A percentile compares a stretch with the other conserved stretches of the same genome.
These are phyloP conservation scores for Melanotaenia maccullochi DNA, from an alignment of 2,797 vertebrate genomes.

Conservation along the genomic window DNA sequence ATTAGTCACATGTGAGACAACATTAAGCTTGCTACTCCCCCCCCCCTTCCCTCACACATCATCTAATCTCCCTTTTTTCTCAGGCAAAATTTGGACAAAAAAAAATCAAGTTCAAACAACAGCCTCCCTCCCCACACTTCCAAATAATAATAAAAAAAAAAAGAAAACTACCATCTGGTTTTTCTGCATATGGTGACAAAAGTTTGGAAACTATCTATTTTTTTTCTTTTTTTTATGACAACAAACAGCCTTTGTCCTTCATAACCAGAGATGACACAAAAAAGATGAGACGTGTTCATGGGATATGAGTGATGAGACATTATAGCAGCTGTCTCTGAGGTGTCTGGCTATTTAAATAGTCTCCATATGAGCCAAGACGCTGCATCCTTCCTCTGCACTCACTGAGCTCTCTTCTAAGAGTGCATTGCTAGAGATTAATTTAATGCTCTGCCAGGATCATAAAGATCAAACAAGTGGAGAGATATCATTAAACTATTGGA, in stretches of 20 bases:
- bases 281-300: conserved; percentile 64
- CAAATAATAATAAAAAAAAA: conserved; percentile 18
- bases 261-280: conserved; percentile 74
- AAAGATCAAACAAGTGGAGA: conserved; percentile 98
- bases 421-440: conserved; percentile 92
- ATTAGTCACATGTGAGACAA: conserved; percentile 82
- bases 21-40: conserved; percentile 68
- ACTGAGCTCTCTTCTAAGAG: conserved; percentile 66
- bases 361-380: conserved; percentile 65
- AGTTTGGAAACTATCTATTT: conserved; percentile 70
- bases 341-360: conserved; percentile 70
- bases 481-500: conserved; percentile 94
- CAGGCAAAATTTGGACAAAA: conserved; percentile 67
- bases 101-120: conserved; percentile 68
- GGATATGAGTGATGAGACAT: conserved; percentile 72
- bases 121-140: background rate
- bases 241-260: conserved; percentile 80
- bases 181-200: conserved; percentile 63
- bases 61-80: conserved; percentile 67
- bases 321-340: conserved; percentile 68
- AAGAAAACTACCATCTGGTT: conserved; percentile 73
- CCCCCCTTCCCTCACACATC: conserved; percentile 42
- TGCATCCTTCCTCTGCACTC: conserved; percentile 60
- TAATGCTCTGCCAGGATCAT: conserved; percentile 92
- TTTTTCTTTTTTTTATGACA: conserved; percentile 62